phyloP scores from a whole-genome alignment of 2,888 invertebrate species.

The Neria commutata region DNA sequence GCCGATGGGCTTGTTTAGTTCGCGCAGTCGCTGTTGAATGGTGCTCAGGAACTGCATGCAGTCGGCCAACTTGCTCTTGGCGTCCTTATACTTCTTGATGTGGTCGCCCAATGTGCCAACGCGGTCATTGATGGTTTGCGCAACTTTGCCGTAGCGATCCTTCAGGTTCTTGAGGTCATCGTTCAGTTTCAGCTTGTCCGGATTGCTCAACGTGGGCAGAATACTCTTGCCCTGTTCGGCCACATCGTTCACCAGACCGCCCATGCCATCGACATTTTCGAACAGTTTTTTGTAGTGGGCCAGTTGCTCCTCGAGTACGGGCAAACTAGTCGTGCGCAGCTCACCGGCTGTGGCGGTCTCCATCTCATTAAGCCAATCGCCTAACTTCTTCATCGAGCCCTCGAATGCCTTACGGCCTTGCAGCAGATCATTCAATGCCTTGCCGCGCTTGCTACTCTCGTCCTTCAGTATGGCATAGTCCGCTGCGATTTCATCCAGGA shows the following conservation, averaged over 20 bases:
- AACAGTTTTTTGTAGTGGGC: slow-evolving; percentile 82
- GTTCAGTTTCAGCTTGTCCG: slow-evolving; percentile 82
- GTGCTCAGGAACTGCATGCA: slow-evolving; percentile 79
- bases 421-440: slow-evolving; percentile 73
- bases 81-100: slow-evolving; percentile 81
- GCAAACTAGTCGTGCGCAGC: slow-evolving; percentile 78
- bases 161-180: slow-evolving; percentile 80
- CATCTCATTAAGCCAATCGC: slow-evolving; percentile 89
- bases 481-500: slow-evolving; percentile 72
- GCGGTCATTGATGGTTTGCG: slow-evolving; percentile 77
- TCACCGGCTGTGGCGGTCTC: slow-evolving; percentile 85
- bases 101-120: slow-evolving; percentile 75
- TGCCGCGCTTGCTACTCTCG: slow-evolving; percentile 75
- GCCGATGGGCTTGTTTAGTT: slow-evolving; percentile 85
- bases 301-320: slow-evolving; percentile 84
- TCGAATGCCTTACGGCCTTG: slow-evolving; percentile 84
- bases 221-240: slow-evolving; percentile 81
- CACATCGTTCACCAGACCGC: slow-evolving; percentile 75
- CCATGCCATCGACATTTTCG: slow-evolving; percentile 75
- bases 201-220: slow-evolving; percentile 79
- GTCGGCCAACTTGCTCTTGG: slow-evolving; percentile 79
- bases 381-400: slow-evolving; percentile 77
- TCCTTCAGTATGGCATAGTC: slow-evolving; percentile 76
- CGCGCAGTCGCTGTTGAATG: slow-evolving; percentile 83
- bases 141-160: slow-evolving; percentile 78